Conservation (phyloP, 2,797 vertebrate species). For the Craterocephalus amniculus region DNA sequence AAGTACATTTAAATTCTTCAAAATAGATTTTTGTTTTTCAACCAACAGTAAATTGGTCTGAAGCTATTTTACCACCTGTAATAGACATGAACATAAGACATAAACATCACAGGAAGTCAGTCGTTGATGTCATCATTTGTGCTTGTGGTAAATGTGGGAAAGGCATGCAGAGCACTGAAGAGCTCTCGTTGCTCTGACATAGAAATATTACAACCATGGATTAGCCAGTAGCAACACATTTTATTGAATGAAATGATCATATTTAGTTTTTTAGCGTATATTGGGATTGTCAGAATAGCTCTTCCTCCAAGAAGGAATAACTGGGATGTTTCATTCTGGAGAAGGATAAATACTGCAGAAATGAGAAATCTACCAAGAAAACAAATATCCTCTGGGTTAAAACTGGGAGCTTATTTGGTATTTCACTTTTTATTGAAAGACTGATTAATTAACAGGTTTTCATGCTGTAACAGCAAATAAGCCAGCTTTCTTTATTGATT, state of each 20-base stretch:
- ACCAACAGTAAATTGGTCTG: background rate
- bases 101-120: background rate
- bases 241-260: background rate
- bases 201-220: background rate
- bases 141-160: background rate
- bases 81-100: background rate
- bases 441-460: conserved; percentile 12
- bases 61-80: background rate
- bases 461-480: background rate
- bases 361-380: background rate
- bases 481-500: background rate
- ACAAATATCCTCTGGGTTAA: background rate
- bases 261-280: background rate
- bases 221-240: background rate
- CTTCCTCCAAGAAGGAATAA: background rate
- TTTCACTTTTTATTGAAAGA: background rate
- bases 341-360: background rate
- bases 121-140: background rate
- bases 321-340: background rate
- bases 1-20: background rate
- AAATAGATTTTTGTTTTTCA: background rate
- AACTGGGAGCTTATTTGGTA: background rate
- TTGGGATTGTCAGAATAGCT: background rate
- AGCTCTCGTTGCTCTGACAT: background rate
- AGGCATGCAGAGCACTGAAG: background rate